Conservation (phyloP, 2,888 invertebrate genomes). For the Trimorus sp. region DNA sequence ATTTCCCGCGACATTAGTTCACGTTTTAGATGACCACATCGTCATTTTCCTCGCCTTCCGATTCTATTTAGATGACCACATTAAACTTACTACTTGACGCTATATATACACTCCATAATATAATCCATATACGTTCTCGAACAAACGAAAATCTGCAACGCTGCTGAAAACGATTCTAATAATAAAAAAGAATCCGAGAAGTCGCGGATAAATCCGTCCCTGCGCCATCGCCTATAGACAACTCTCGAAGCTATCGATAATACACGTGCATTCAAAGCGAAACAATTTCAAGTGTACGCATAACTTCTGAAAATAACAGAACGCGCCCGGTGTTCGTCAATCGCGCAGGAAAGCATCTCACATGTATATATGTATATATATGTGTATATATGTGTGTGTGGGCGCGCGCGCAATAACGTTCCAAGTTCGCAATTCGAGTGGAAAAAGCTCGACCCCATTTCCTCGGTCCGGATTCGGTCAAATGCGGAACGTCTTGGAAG, state of each 20-base stretch:
- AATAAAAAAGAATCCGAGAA: too few species aligned
- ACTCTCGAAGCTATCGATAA: slow-evolving; percentile 50
- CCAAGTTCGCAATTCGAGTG: slow-evolving; percentile 37
- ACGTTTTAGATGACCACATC: too few species aligned
- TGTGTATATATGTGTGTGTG: slow-evolving; percentile 19
- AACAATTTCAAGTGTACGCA: slow-evolving; percentile 64
- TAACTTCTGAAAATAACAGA: slow-evolving; percentile 70
- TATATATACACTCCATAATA: too few species aligned
- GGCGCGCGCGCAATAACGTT: background rate
- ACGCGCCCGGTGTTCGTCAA: slow-evolving; percentile 60
- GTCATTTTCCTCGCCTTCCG: too few species aligned
- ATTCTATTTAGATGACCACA: too few species aligned
- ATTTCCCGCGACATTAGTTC: too few species aligned
- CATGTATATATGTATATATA: slow-evolving; percentile 55
- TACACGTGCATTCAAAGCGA: slow-evolving; percentile 64
- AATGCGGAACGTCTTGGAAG: slow-evolving; percentile 34
- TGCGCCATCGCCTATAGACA: background rate
- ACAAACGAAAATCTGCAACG: too few species aligned
- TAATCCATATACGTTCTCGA: too few species aligned
- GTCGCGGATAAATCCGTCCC: slow-evolving; percentile 2
- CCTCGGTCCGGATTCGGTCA: slow-evolving; percentile 36
- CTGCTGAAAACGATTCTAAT: too few species aligned
- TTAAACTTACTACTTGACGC: too few species aligned
- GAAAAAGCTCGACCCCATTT: slow-evolving; percentile 55
- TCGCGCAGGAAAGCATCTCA: slow-evolving; percentile 31